Base-by-base conservation (phyloP, 1,140 invertebrate genomes). In the Pinna nobilis region DNA sequence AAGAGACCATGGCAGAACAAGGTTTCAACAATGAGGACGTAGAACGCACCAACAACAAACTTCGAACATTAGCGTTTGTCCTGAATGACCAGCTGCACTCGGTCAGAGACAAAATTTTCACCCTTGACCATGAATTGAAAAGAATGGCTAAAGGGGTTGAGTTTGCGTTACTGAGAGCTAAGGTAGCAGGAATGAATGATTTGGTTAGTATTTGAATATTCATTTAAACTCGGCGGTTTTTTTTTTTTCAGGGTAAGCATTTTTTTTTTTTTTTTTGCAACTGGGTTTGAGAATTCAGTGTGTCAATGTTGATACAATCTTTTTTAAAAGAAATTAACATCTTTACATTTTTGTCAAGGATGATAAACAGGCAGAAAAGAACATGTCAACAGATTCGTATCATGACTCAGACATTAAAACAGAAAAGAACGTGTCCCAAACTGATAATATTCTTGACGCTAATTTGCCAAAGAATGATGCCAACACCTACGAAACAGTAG, bases 71-170 rank as follows among this genome's bases (percentile, higher is more conserved):
- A 11, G 80, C 71, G 7, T 65, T 49, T 28, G 65, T 68, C 23
- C 61, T 82, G 11, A 79, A 82, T 76, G 73, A 82, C 35, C 77
- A 82, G 61, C 65, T 80, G 13, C 70, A 70, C 18, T 39, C n/a
- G 2, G 53, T 82, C 11, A 64, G 71, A 37, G 78, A 80, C 37
- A 78, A 78, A 23, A 74, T 82, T 9, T 74, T 70, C 37, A 20
- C 53, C 11, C 64, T 82, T 9, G 78, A 82, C 70, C 66, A 77
- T 41, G 76, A 82, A 20, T 51, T 82, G 11, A 80, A 77, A 49
- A 67, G 69, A 60, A 80, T 78, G 78, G 78, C 78, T 50, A 78
- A 78, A 50, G 78, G 69, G 25, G 74, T 82, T 23, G 78, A 82
- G 37, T 75, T 80, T 77, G 76, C 76, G 18, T 65, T 82, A 0